Conservation (phyloP, 2,888 invertebrate genomes). For the Cantharis nigra region DNA sequence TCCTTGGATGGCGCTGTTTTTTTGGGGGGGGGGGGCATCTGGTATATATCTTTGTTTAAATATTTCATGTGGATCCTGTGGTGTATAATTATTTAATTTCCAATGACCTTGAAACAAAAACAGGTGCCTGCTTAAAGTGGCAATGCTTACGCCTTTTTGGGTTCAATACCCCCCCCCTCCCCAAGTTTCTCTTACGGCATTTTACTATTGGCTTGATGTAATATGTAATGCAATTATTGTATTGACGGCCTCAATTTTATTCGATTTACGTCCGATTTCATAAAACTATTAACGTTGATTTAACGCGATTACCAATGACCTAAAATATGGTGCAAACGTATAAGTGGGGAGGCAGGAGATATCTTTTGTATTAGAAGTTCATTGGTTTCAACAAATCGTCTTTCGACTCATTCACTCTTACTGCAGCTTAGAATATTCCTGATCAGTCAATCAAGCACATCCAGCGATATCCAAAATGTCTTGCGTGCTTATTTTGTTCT, state of each 20-base stretch:
- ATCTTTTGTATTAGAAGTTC: neutral
- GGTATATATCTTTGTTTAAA: neutral
- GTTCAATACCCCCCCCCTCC: neutral
- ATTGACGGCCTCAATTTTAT: neutral
- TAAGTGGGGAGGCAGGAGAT: neutral
- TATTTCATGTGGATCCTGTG: neutral
- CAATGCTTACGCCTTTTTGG: neutral
- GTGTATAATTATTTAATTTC: neutral
- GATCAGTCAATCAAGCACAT: too few species aligned
- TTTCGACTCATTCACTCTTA: neutral
- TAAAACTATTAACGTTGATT: neutral
- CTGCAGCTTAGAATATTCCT: neutral
- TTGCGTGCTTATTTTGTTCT: neutral
- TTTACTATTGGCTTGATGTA: neutral
- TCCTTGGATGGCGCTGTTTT: too few species aligned
- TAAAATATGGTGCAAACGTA: neutral
- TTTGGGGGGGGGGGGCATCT: too few species aligned
- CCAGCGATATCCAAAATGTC: too few species aligned
- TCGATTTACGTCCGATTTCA: neutral
- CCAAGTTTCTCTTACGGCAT: neutral
- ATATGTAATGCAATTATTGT: neutral
- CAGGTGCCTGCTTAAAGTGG: neutral
- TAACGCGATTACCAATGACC: neutral
- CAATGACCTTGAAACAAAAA: neutral
- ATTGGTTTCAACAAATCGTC: neutral